A percentile compares a stretch with the other conserved stretches of the same genome.
These are phyloP conservation scores for Pituophis catenifer DNA, from an alignment of 2,113 vertebrate species.

Conservation along the genomic window DNA sequence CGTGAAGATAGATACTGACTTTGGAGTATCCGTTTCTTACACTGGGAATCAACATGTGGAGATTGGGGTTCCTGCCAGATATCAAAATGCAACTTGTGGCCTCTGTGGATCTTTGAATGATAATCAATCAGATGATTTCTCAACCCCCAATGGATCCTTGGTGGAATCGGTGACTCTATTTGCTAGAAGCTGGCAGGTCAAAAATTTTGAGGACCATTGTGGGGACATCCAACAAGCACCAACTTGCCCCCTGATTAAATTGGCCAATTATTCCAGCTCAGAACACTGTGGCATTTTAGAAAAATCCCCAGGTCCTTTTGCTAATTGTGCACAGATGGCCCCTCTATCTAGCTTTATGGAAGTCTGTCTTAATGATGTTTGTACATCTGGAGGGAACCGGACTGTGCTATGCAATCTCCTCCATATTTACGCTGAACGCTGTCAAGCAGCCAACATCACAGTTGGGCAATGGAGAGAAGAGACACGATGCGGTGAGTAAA, in stretches of 20 bases:
- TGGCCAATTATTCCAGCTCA: conserved; percentile 22
- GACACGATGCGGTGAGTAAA: conserved; percentile 64
- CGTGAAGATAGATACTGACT: conserved; percentile 48
- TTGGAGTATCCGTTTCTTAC: conserved; percentile 64
- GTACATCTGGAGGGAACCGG: conserved; percentile 55
- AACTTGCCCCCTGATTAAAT: conserved; percentile 26
- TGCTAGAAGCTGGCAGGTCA: conserved; percentile 57
- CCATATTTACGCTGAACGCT: conserved; percentile 53
- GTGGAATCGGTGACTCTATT: conserved; percentile 58
- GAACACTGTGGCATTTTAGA: conserved; percentile 56
- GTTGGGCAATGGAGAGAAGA: conserved; percentile 54
- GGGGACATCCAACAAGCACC: neutral
- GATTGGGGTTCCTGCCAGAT: conserved; percentile 51
- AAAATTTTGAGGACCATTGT: conserved; percentile 32
- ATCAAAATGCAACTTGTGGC: conserved; percentile 58
- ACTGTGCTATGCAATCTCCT: conserved; percentile 62
- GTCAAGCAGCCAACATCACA: conserved; percentile 51
- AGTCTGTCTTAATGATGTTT: conserved; percentile 63
- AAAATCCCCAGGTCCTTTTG: conserved; percentile 56
- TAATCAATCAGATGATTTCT: conserved; percentile 49
- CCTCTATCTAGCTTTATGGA: conserved; percentile 40
- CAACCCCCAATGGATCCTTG: conserved; percentile 37
- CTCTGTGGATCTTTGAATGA: conserved; percentile 65
- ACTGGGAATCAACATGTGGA: conserved; percentile 44
- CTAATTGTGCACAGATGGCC: conserved; percentile 38